Conservation (phyloP, 2,888 invertebrate species). For the Troides oblongomaculatus region DNA sequence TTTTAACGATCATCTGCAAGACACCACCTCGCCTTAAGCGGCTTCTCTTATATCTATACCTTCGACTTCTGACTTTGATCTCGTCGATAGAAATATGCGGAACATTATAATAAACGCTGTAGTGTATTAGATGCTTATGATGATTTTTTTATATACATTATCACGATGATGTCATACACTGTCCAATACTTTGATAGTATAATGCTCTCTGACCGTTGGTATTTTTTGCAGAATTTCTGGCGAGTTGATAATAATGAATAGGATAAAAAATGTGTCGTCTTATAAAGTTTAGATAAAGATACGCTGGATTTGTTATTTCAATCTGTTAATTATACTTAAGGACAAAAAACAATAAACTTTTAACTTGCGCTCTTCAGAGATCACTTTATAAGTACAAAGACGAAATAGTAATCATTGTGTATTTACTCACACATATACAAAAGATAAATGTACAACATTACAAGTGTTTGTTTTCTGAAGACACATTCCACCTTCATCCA, state of each 20-base stretch:
- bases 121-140: background rate
- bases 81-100: background rate
- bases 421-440: background rate
- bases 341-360: background rate
- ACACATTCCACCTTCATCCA: background rate
- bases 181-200: background rate
- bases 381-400: background rate
- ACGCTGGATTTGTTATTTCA: background rate
- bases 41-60: background rate
- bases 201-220: background rate
- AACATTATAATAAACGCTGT: background rate
- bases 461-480: background rate
- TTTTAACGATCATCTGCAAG: conserved; percentile 22
- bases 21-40: conserved; percentile 3
- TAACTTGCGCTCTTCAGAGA: background rate
- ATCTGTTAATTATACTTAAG: background rate
- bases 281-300: background rate
- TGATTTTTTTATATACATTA: background rate
- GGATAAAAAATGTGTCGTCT: background rate
- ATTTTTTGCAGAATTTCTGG: background rate
- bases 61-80: conserved; percentile 8
- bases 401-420: background rate
- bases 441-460: background rate
- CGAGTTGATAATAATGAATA: background rate
- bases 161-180: background rate